Evolutionary conservation across 2,797 vertebrate genomes (phyloP).

Genomic region (Sebastes jordani): DNA sequence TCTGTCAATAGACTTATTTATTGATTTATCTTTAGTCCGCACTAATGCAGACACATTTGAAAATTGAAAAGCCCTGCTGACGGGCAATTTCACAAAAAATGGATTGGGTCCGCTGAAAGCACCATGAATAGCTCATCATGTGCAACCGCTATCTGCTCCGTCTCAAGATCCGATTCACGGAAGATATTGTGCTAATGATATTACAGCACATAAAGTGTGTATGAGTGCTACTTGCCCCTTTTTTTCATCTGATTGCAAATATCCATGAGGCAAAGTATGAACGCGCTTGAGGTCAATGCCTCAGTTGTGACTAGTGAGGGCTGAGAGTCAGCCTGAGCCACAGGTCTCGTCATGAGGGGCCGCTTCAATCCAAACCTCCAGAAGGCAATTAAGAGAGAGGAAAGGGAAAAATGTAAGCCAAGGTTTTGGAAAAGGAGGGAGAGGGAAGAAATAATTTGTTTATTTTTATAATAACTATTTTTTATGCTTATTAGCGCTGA

Average conservation of each 20-base stretch:
- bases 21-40: neutral
- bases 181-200: neutral
- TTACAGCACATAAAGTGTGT: neutral
- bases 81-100: neutral
- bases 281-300: neutral
- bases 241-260: neutral
- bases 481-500: neutral
- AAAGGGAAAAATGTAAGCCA: too few relatives aligned
- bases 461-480: too few relatives aligned
- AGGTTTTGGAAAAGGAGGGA: too few relatives aligned
- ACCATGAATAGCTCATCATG: neutral
- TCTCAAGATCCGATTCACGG: neutral
- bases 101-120: neutral
- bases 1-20: neutral
- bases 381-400: too few relatives aligned
- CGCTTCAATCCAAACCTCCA: too few relatives aligned
- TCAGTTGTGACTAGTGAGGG: too few relatives aligned
- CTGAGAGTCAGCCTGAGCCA: too few relatives aligned
- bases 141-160: neutral
- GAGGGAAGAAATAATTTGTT: too few relatives aligned
- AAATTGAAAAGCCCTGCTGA: neutral
- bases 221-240: neutral
- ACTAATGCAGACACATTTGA: neutral
- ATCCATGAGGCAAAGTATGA: neutral
- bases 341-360: too few relatives aligned